Base-by-base conservation (phyloP, 2,113 vertebrate genomes). In the Macaca mulatta region DNA sequence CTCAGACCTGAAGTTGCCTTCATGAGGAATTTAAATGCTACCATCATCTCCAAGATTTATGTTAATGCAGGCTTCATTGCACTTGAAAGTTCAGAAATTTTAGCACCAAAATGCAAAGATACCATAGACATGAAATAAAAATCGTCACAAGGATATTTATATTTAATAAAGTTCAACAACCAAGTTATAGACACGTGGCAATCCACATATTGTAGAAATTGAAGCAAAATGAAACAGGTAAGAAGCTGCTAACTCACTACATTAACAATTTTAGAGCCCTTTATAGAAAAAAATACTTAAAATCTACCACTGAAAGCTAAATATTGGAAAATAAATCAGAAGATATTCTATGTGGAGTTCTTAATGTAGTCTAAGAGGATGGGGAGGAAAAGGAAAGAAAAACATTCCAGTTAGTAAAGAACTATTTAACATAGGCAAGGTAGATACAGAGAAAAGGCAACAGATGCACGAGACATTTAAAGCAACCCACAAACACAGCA, bases 301-400 rank as follows among this genome's bases (percentile, higher is more conserved):
- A 85, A 45, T 85, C 64, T 89, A 89, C 25, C 85, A 59, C 45
- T 69, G 69, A 22, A n/a, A 94, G 7, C 81, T 52, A 90, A 88
- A 70, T 70, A 77, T 77, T 81, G 94, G 50, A 18, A 80, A 95
- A 89, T 94, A 94, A 94, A 94, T 87, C 50, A 75, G 48, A 96
- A 93, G 82, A 84, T 90, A 48, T 75, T 86, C 32, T 82, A 48
- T 75, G 86, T 67, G 32, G n/a, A 57, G 16, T n/a, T 64, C 27
- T 79, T 96, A 75, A 64, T 79, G 70, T 91, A 45, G 11, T 72
- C 23, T 30, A 83, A 87, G 74, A 96, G n/a, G 12, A 92, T 83
- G 40, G 55, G 69, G 0, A 75, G 14, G 32, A 61, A 69, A 89
- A 57, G 48, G 13, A n/a, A 72, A 96, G 30, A 69, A 97, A 94